These are phyloP conservation scores for Melanotaenia pygmaea DNA, from an alignment of 2,797 vertebrate genomes.

Conservation along the genomic window DNA sequence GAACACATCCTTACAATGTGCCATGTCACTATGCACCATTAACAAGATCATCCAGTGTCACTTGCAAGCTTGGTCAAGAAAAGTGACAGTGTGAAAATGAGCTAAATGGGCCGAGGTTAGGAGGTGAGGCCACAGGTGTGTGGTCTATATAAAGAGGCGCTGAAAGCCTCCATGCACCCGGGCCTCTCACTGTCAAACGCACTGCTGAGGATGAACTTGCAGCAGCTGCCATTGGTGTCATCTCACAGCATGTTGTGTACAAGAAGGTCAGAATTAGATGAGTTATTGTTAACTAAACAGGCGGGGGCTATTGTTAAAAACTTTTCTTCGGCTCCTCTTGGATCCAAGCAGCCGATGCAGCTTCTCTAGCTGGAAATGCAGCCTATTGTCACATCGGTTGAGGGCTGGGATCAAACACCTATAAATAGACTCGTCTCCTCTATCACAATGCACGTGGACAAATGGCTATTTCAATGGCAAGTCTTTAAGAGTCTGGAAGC, in stretches of 20 bases:
- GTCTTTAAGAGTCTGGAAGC: slow-evolving; percentile 26
- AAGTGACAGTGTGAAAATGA: slow-evolving; percentile 72
- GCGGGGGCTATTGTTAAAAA: slow-evolving; percentile 54
- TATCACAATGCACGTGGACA: slow-evolving; percentile 59
- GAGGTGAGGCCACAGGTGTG: slow-evolving; percentile 33
- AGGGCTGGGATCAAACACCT: slow-evolving; percentile 57
- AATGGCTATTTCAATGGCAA: slow-evolving; percentile 46
- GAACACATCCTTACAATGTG: slow-evolving; percentile 66
- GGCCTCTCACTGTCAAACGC: slow-evolving; percentile 43
- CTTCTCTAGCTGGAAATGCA: slow-evolving; percentile 54
- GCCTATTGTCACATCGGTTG: slow-evolving; percentile 40
- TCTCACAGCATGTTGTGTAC: slow-evolving; percentile 35
- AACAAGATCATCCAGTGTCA: slow-evolving; percentile 52
- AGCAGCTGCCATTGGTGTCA: slow-evolving; percentile 62
- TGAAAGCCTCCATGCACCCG: slow-evolving; percentile 38
- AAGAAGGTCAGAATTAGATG: slow-evolving; percentile 52
- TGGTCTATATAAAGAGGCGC: slow-evolving; percentile 59
- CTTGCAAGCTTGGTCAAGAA: slow-evolving; percentile 55
- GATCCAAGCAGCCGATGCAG: slow-evolving; percentile 73
- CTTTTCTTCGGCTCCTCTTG: slow-evolving; percentile 52
- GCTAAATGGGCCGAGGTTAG: slow-evolving; percentile 44
- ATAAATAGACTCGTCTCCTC: slow-evolving; percentile 71
- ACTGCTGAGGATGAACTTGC: slow-evolving; percentile 40
- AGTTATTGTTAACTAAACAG: slow-evolving; percentile 55
- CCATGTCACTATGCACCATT: slow-evolving; percentile 47